Conservation (phyloP, 2,113 vertebrate genomes). For the Paramormyrops kingsleyae region DNA sequence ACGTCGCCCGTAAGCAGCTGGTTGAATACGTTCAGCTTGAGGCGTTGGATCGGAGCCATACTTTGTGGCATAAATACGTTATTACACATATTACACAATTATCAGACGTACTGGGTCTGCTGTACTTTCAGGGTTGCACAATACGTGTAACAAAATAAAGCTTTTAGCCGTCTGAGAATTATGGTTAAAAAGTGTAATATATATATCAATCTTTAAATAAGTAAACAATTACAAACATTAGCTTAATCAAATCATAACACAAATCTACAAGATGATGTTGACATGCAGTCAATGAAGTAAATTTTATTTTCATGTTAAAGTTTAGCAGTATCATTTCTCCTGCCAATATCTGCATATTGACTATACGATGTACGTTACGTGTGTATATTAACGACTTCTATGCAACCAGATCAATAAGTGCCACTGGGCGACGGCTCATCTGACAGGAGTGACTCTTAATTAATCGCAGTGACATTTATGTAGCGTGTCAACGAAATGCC, state of each 20-base stretch:
- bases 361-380: neutral
- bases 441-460: constrained; percentile 72
- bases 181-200: neutral
- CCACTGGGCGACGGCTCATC: constrained; percentile 65
- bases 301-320: neutral
- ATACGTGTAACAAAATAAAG: neutral
- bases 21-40: neutral
- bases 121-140: neutral
- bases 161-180: neutral
- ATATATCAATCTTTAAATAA: neutral
- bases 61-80: neutral
- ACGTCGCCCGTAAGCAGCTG: neutral
- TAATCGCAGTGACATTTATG: constrained; percentile 89
- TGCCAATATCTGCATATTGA: neutral
- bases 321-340: neutral
- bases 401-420: constrained; percentile 64
- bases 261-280: neutral
- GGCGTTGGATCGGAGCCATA: neutral
- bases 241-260: neutral
- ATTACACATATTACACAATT: neutral
- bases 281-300: neutral
- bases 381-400: constrained; percentile 65
- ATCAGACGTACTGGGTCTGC: neutral
- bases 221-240: neutral
- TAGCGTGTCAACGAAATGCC: constrained; percentile 76